Base-by-base conservation (phyloP, 2,888 invertebrate species). In the Stenichneumon culpator region DNA sequence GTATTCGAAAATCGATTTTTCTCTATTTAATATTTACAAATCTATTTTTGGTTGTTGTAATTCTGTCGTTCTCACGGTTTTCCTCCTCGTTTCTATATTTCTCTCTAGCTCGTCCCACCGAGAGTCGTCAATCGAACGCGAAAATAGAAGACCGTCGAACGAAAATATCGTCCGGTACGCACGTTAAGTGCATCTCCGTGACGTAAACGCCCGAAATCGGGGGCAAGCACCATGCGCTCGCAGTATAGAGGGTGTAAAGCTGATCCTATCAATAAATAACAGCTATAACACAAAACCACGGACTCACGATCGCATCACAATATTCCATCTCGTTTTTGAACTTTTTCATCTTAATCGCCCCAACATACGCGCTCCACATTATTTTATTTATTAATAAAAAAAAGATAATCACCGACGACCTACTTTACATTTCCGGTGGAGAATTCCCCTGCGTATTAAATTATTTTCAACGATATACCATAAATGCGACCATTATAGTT, bases 71-170 rank as follows among this genome's bases (percentile, higher is more conserved):
- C 60, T 60, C 60, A 60, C 60, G 22, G 60, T 63, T 63, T 32
- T 32, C 60, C 32, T 63, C 6, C 5, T 32, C 32, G 16, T 28
- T 63, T 63, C 25, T 25, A 25, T 32, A 16, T 77, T 52, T 77
- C 39, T 77, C 50, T 50, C 39, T 25, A 25, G 67, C 22, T 54
- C 54, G 63, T 77, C 67, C 14, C 60, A 25, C 32, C 28, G 11
- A 2, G 67, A 50, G 19, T 72, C 78, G 82, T 82, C 81, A 81
- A 81, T 81, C 81, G 73, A 75, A 77, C 67, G 72, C 79, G 52
- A 67, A 77, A 77, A 77, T 77, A 77, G 77, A 67, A 77, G n/a
- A 22, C 5, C 67, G 65, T 39, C 52, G 77, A 77, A 77, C 77
- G 77, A 77, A 77, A 77, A 77, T 77, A 77, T 54, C 77, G 65